Evolutionary conservation across 2,113 vertebrate genomes (phyloP), one percentile per base, ranked within the genome.

Genomic region (Pundamilia nyererei): DNA sequence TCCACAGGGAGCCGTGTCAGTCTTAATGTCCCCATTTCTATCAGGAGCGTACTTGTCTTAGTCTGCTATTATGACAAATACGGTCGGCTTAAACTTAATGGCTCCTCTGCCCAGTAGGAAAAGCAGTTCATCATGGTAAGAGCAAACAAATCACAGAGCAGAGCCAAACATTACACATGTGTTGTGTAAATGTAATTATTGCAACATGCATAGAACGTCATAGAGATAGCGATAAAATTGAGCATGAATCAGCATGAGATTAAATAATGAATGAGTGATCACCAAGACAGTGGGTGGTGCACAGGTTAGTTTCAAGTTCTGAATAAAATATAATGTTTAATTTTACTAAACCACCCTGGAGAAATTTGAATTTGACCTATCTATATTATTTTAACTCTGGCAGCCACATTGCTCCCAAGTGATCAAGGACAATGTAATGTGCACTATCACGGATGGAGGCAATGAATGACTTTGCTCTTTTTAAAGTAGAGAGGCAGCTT

Each of bases 1-100:
- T 87, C 85, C 77, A 91, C 85, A 82, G 88, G 86, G 84, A 90
- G 62, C 31, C 1, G 9, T 79, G 83, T 83, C 90, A 79, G 70
- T 87, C 84, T 60, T 51, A 85, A 84, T 86, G 86, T 65, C 87
- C 82, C 62, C 80, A 70, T 91, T 88, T 93, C 49, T 75, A 49
- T 79, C 65, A 42, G 19, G 60, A 70, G 80, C 51, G 17, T 77
- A 38, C 33, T 65, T 31, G 19, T 85, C 53, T 40, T 53, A 47
- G 77, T 87, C 72, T 79, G 9, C 51, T 47, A 24, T 53, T 60
- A 86, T 85, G 70, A 13, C 47, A 60, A 72, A 79, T 70, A 49
- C 15, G 4, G 12, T 79, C 11, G 5, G 51, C 40, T 62, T 82
- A 47, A 55, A 24, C 84, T 72, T 53, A 26, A 24, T 53, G 77